Base-by-base conservation (phyloP, 2,797 vertebrate species). In the Scolopax bukidnonensis region DNA sequence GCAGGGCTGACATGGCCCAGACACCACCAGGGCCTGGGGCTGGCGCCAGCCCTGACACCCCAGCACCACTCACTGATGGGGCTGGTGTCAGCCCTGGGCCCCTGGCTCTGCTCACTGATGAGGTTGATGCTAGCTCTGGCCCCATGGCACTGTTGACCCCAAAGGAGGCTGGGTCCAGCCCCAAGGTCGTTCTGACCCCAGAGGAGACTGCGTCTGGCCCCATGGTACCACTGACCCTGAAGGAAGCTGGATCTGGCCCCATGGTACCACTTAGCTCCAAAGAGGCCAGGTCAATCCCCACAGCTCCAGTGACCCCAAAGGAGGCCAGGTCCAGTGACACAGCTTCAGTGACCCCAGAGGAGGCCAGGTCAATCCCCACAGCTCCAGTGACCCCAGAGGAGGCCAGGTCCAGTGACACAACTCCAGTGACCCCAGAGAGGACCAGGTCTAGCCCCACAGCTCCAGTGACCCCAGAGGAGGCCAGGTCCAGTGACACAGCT, bases 171-270 rank as follows among this genome's bases (percentile, higher is more conserved):
- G 16, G 6, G 30, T 24, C 50, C 50, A 36, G 61, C n/a, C 20
- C 48, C 28, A 27, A 9, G 28, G 33, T 30, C 5, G 21, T 25
- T 23, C 11, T 43, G 41, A 43, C 75, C 11, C 38, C 12, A 8
- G 57, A 41, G 27, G 38, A 53, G 47, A 24, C 47, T 16, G 16
- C 25, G 47, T 63, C 74, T 12, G 10, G 45, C 36, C 41, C 33
- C 18, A 16, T 1, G 12, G 54, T 11, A 45, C 25, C 48, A 11
- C 81, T 98, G 16, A 98, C 93, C 19, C 97, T 98, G 38, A 85
- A 96, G 27, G 98, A 98, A 95, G 97, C 98, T 65, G 96, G 96
- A 74, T 7, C 25, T 15, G 32, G 16, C 10, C 64, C 11, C 30
- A 51, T 6, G 4, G 60, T 12, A 23, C n/a, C 3, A 1, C 1